Evolutionary conservation across 2,113 vertebrate species (phyloP).

Genomic region (Plectropomus leopardus): DNA sequence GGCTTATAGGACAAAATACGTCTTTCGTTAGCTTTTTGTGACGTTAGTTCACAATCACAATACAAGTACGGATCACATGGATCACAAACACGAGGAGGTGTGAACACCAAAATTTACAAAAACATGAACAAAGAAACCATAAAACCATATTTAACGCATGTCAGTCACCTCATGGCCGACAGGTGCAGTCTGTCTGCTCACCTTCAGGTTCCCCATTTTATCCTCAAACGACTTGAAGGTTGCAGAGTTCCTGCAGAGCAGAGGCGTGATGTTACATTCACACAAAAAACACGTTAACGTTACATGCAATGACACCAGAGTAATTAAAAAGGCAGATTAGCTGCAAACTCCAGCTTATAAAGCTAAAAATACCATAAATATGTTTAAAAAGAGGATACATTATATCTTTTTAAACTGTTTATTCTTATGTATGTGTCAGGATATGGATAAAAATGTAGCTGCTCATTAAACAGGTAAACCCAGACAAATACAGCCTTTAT

Average conservation of each 20-base stretch:
- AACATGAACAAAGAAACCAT: neutral
- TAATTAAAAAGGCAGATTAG: neutral
- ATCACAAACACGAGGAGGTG: too few species aligned
- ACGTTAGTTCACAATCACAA: too few species aligned
- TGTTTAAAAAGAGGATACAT: neutral
- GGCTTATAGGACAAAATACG: too few species aligned
- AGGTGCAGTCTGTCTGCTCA: slow-evolving; percentile 65
- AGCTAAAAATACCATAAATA: neutral
- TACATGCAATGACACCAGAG: neutral
- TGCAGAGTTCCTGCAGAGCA: slow-evolving; percentile 90
- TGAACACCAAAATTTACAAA: neutral
- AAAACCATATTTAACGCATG: too few species aligned
- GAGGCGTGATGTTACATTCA: neutral
- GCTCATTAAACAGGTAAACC: too few species aligned
- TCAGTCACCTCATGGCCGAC: neutral
- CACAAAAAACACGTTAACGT: neutral
- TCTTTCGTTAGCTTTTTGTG: too few species aligned
- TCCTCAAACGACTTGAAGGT: slow-evolving; percentile 99
- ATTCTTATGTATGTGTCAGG: neutral
- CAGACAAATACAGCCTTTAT: too few species aligned
- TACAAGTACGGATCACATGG: too few species aligned
- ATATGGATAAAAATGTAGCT: too few species aligned
- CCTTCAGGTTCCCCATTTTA: slow-evolving; percentile 95
- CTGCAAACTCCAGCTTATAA: neutral
- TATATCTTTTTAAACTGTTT: too few species aligned